phyloP scores from a whole-genome alignment of 1,140 invertebrate genomes.

The Drosophila santomea region DNA sequence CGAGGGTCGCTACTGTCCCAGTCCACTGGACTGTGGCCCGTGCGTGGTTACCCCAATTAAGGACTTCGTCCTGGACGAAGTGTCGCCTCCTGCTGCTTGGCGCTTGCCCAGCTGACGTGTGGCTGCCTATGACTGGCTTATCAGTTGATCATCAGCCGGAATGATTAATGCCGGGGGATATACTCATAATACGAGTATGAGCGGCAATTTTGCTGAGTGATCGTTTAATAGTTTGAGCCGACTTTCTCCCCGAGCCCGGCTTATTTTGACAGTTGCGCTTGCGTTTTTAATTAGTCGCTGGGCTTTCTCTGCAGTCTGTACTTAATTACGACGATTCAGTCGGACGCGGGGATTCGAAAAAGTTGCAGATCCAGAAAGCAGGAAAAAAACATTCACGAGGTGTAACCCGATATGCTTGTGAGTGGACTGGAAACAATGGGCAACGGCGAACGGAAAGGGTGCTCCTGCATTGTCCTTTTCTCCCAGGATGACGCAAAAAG shows the following conservation, averaged over 20 bases:
- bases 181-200: conserved; percentile 25
- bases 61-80: conserved; percentile 44
- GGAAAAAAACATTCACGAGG: conserved; percentile 55
- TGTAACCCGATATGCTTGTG: conserved; percentile 79
- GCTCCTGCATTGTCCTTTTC: conserved; percentile 53
- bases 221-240: conserved; percentile 56
- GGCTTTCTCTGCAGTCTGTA: conserved; percentile 28
- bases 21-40: conserved; percentile 1
- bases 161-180: conserved; percentile 60
- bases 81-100: conserved; percentile 79
- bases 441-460: conserved; percentile 56
- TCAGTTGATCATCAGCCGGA: conserved; percentile 56
- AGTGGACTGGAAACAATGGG: conserved; percentile 64
- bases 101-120: conserved; percentile 79
- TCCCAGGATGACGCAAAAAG: conserved; percentile 69
- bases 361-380: conserved; percentile 25
- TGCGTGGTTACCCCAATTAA: conserved; percentile 57
- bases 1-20: conserved; percentile 33
- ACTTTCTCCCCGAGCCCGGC: conserved; percentile 47
- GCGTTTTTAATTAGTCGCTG: conserved; percentile 71
- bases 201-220: conserved; percentile 55
- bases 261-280: conserved; percentile 61
- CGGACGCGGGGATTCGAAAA: not conserved
- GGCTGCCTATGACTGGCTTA: conserved; percentile 70
- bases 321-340: conserved; percentile 60